Evolutionary conservation across 2,797 vertebrate genomes (phyloP).

Genomic region (Lacerta agilis): DNA sequence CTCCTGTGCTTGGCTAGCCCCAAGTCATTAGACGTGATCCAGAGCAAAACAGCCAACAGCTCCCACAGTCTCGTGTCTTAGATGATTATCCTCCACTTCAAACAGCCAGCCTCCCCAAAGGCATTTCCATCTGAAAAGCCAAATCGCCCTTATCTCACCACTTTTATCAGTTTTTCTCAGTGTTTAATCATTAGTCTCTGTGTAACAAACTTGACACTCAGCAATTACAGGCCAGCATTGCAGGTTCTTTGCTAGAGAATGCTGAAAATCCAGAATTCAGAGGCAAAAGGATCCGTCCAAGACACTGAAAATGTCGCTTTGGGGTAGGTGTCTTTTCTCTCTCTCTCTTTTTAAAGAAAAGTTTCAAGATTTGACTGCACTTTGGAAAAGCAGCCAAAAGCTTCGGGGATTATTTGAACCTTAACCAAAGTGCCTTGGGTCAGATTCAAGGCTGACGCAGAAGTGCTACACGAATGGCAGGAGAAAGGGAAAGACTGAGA

Average conservation of each 20-base stretch:
- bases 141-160: rapidly evolving
- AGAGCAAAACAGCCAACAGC: background rate
- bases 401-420: rapidly evolving
- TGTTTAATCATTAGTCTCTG: background rate
- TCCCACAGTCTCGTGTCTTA: background rate
- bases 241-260: background rate
- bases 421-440: background rate
- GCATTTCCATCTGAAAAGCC: background rate
- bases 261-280: background rate
- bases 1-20: background rate
- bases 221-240: no score
- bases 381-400: background rate
- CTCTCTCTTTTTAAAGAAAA: background rate
- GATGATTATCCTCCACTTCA: background rate
- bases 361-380: background rate
- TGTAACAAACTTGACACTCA: background rate
- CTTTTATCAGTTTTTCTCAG: rapidly evolving
- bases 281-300: rapidly evolving
- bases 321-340: no score
- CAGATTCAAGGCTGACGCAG: background rate
- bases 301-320: rapidly evolving
- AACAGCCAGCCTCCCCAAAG: background rate
- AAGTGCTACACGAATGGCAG: rapidly evolving
- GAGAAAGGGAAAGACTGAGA: rapidly evolving
- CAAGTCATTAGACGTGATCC: background rate